Percentiles rank a stretch among this genome's conserved stretches.
Conservation (phyloP, 2,113 vertebrate species). For the Pycnonotus jocosus region DNA sequence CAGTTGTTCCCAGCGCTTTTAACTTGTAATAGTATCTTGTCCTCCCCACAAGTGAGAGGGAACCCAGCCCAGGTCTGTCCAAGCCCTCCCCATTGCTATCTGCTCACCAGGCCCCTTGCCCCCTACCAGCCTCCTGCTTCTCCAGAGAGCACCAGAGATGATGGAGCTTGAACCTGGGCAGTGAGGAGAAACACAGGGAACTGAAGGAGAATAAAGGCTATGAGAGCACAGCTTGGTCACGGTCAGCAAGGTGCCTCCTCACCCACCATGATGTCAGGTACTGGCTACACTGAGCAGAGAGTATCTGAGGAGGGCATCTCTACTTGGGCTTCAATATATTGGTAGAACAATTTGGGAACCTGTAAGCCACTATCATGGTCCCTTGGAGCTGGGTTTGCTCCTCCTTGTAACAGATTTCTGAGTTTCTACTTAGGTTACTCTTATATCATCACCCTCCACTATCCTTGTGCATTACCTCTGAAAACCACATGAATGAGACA, state of each 20-base stretch:
- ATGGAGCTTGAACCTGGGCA: background rate
- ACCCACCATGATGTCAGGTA: background rate
- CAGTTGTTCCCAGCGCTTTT: background rate
- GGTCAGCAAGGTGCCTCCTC: background rate
- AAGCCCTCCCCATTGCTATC: background rate
- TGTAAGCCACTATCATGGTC: background rate
- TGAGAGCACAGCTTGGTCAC: background rate
- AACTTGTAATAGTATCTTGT: accelerated
- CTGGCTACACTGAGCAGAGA: background rate
- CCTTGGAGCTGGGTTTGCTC: background rate
- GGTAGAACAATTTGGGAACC: background rate
- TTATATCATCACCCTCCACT: background rate
- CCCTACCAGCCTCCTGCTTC: background rate
- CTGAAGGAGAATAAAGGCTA: background rate
- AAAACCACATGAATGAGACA: accelerated
- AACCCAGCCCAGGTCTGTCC: background rate
- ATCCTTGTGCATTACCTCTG: background rate
- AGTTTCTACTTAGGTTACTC: background rate
- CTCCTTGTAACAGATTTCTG: background rate
- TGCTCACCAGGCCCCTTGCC: background rate
- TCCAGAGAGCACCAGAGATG: background rate
- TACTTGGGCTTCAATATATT: background rate
- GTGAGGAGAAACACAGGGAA: background rate
- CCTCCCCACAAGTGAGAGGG: background rate
- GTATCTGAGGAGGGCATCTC: background rate